Evolutionary conservation across 2,113 vertebrate genomes (phyloP).

Genomic region (Ceuthmochares aereus): DNA sequence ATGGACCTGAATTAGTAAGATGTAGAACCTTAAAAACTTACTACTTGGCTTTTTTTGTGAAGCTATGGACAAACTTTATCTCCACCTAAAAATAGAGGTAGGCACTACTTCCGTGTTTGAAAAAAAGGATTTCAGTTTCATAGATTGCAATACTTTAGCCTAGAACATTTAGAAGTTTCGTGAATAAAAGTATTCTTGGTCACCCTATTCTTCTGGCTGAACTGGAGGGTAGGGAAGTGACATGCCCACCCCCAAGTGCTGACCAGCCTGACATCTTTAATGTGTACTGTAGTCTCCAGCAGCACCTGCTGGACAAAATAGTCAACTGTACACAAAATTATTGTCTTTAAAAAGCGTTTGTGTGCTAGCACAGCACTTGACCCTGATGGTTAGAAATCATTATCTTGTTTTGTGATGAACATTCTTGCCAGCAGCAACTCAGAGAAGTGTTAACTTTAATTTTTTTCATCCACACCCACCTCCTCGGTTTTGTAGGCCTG

Average conservation of each 20-base stretch:
- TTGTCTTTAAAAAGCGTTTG: neutral
- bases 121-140: neutral
- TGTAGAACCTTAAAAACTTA: neutral
- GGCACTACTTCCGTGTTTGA: neutral
- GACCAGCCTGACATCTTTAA: neutral
- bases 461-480: neutral
- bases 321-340: neutral
- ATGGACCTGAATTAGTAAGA: neutral
- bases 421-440: neutral
- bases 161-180: neutral
- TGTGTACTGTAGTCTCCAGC: conserved; percentile 36
- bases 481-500: neutral
- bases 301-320: conserved; percentile 45
- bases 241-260: neutral
- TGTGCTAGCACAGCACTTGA: neutral
- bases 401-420: neutral
- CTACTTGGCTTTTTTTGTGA: neutral
- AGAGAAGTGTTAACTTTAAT: neutral
- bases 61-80: neutral
- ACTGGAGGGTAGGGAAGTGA: neutral
- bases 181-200: neutral
- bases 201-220: neutral
- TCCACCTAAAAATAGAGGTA: neutral
- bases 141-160: neutral
- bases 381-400: neutral